Base-by-base conservation (phyloP, 2,888 invertebrate genomes). In the Clepsis dumicolana region DNA sequence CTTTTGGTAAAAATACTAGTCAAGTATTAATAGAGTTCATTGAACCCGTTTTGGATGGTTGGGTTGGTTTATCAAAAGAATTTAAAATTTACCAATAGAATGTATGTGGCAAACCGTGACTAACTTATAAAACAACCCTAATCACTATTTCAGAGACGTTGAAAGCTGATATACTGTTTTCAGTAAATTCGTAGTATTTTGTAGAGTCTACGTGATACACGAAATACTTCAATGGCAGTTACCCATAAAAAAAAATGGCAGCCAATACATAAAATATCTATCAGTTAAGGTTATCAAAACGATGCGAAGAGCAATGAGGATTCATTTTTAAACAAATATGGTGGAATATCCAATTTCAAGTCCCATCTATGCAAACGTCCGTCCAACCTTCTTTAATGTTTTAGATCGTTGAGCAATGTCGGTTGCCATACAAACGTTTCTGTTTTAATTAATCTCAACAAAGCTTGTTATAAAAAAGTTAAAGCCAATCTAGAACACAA, bases 381-480 rank as follows among this genome's bases (percentile, higher is more conserved):
- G 76, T 71, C 72, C 73, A 72, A 76, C 74, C 81, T 78, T 80
- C 83, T 84, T 86, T 81, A 85, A 88, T 85, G 82, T 86, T 63
- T 57, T 50, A 63, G 24, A 29, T 1, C 16, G n/a, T 4, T n/a
- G 1, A 14, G 35, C 25, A 24, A 38, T 7, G 12, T 1, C 56
- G 67, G 62, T 21, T 0, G 21, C 56, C 56, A 16, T 16, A 67
- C 62, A 63, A 65, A 48, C n/a, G 4, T 7, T 29, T 7, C n/a
- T n/a, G n/a, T n/a, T n/a, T n/a, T n/a, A n/a, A n/a, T n/a, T n/a
- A n/a, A n/a, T n/a, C n/a, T n/a, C n/a, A n/a, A n/a, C n/a, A n/a
- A n/a, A n/a, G n/a, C n/a, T n/a, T n/a, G n/a, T n/a, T n/a, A n/a
- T n/a, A n/a, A n/a, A n/a, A n/a, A n/a, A n/a, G n/a, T n/a, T n/a